A percentile compares a stretch with the other conserved stretches of the same genome.
Conservation (phyloP, 2,888 invertebrate genomes). For the Abrostola triplasia region DNA sequence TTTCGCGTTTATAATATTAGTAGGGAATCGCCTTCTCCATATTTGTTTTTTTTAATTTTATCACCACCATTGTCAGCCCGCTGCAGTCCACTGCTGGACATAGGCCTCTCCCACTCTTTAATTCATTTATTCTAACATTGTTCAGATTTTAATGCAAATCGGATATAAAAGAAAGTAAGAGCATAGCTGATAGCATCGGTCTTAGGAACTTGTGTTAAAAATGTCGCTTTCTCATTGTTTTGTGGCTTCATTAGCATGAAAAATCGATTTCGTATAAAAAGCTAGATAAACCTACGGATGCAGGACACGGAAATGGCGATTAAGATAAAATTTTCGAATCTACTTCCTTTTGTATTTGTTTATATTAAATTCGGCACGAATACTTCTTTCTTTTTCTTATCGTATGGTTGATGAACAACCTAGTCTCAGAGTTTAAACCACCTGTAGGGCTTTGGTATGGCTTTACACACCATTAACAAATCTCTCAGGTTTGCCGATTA, state of each 20-base stretch:
- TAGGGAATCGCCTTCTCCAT: too few relatives aligned
- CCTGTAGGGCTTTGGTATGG: too few relatives aligned
- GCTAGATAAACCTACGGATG: background rate
- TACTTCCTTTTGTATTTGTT: background rate
- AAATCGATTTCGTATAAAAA: slow-evolving; percentile 36
- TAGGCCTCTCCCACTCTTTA: too few relatives aligned
- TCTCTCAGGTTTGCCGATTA: too few relatives aligned
- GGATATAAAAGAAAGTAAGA: slow-evolving; percentile 40
- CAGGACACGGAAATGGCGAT: slow-evolving; percentile 1
- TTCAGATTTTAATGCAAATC: slow-evolving; percentile 28
- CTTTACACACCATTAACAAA: too few relatives aligned
- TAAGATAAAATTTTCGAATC: background rate
- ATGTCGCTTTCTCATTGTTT: slow-evolving; percentile 17
- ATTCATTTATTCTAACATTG: background rate
- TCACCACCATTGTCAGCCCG: too few relatives aligned
- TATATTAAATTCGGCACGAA: background rate
- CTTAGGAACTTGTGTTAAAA: slow-evolving; percentile 14
- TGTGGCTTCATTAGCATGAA: slow-evolving; percentile 29
- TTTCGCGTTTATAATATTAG: too few relatives aligned
- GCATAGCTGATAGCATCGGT: slow-evolving; percentile 21
- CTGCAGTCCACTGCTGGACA: too few relatives aligned
- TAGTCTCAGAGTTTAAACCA: too few relatives aligned
- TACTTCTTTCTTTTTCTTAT: too few relatives aligned
- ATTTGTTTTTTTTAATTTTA: too few relatives aligned
- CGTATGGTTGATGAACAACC: too few relatives aligned